Evolutionary conservation across 2,888 invertebrate genomes (phyloP).

Genomic region (Cantharis lateralis): DNA sequence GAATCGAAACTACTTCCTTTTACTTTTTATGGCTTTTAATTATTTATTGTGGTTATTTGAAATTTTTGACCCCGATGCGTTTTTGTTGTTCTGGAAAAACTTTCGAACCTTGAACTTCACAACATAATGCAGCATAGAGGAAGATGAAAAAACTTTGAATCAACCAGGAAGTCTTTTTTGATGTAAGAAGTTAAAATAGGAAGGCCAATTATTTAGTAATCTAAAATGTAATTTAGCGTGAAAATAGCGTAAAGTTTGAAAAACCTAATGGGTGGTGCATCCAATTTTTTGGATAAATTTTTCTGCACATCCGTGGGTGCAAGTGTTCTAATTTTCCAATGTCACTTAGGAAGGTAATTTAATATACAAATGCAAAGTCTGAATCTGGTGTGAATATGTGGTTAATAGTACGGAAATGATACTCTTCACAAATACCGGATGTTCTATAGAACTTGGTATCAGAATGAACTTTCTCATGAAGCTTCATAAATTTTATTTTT

Average conservation of each 20-base stretch:
- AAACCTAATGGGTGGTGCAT: neutral
- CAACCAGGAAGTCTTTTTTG: neutral
- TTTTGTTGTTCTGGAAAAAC: neutral
- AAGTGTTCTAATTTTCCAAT: neutral
- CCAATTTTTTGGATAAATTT: neutral
- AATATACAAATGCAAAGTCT: neutral
- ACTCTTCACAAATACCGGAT: conserved; percentile 12
- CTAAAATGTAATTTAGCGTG: neutral
- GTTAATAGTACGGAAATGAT: conserved; percentile 20
- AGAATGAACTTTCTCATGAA: neutral
- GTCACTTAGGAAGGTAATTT: neutral
- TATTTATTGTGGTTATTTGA: neutral
- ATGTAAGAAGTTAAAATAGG: neutral
- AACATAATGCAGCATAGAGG: neutral
- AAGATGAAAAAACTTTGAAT: neutral
- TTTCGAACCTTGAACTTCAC: neutral
- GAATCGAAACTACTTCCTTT: neutral
- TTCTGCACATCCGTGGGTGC: neutral
- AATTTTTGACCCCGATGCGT: neutral
- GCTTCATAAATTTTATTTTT: neutral
- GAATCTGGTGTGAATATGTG: neutral
- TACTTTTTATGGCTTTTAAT: neutral
- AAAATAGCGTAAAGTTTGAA: neutral
- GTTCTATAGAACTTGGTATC: neutral
- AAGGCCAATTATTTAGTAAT: neutral